These are phyloP conservation scores for Cataglyphis rosenhaueri DNA, from an alignment of 2,888 invertebrate species.

Conservation along the genomic window DNA sequence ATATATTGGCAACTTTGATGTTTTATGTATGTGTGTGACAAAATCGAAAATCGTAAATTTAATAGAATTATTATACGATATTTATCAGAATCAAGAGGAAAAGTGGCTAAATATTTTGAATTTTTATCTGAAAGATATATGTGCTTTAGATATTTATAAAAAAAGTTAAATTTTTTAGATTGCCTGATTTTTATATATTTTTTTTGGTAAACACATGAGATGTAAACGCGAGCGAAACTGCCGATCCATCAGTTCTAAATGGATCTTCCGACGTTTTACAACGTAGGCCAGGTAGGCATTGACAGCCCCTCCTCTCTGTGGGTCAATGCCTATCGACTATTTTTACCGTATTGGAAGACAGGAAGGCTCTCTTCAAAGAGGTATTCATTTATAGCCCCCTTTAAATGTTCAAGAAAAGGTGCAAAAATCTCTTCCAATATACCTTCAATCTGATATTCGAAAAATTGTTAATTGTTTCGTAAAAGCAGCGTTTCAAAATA, in stretches of 20 bases:
- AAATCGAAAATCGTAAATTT: background rate
- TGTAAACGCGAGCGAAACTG: background rate
- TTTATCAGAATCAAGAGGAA: background rate
- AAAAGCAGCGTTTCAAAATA: background rate
- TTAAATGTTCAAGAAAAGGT: conserved; percentile 24
- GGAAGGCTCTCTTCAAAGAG: conserved; percentile 20
- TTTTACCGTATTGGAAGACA: conserved; percentile 40
- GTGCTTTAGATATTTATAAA: background rate
- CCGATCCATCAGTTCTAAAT: background rate
- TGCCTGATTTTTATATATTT: background rate
- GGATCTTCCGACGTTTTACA: conserved; percentile 24
- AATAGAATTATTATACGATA: background rate
- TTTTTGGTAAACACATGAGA: background rate
- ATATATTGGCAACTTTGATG: background rate
- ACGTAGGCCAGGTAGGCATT: conserved; percentile 26
- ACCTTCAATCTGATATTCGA: background rate
- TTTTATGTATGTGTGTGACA: background rate
- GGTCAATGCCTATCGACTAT: conserved; percentile 49
- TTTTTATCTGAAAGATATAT: conserved; percentile 7
- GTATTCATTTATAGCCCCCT: background rate
- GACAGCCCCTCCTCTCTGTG: conserved; percentile 20
- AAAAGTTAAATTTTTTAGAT: background rate
- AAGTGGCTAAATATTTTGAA: background rate
- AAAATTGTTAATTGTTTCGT: background rate
- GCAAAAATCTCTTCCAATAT: background rate